Evolutionary conservation across 1,140 invertebrate species (phyloP).

Genomic region (Heliconius himera): DNA sequence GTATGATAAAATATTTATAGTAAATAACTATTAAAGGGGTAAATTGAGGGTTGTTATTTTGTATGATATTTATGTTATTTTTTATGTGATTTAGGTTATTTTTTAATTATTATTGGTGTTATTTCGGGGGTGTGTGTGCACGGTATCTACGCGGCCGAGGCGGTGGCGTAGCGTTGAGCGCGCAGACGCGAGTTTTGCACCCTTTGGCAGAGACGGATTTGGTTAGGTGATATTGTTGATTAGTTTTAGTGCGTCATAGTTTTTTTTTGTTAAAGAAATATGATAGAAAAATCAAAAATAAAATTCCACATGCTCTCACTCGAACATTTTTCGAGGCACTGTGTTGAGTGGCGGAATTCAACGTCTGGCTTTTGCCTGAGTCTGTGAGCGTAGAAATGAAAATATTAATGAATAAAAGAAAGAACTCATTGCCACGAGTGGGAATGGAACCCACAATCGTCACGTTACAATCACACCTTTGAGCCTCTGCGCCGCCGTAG

Average conservation of each 20-base stretch:
- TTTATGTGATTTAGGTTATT: conserved; percentile 20
- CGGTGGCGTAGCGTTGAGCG: conserved; percentile 48
- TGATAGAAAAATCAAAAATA: too few relatives aligned
- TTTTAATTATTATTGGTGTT: conserved; percentile 25
- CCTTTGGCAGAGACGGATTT: conserved; percentile 48
- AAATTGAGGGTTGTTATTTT: background rate
- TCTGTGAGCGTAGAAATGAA: too few relatives aligned
- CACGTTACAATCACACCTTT: too few relatives aligned
- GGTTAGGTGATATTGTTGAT: background rate
- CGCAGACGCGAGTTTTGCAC: conserved; percentile 62
- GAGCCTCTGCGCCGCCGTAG: too few relatives aligned
- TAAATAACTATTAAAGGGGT: background rate
- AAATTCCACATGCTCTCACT: too few relatives aligned
- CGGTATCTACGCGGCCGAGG: conserved; percentile 48
- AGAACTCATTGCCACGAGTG: too few relatives aligned
- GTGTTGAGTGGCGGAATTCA: too few relatives aligned
- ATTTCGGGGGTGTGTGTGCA: conserved; percentile 33
- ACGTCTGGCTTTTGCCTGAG: too few relatives aligned
- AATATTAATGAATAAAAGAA: too few relatives aligned
- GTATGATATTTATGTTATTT: conserved; percentile 1
- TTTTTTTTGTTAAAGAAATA: background rate
- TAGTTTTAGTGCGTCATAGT: conserved; percentile 7
- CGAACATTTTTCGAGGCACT: too few relatives aligned
- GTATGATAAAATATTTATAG: background rate
- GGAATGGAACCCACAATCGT: too few relatives aligned